A percentile compares a stretch with the other conserved stretches of the same genome.
Evolutionary conservation across 1,140 invertebrate species (phyloP).

Genomic region (Holotrichia oblita): DNA sequence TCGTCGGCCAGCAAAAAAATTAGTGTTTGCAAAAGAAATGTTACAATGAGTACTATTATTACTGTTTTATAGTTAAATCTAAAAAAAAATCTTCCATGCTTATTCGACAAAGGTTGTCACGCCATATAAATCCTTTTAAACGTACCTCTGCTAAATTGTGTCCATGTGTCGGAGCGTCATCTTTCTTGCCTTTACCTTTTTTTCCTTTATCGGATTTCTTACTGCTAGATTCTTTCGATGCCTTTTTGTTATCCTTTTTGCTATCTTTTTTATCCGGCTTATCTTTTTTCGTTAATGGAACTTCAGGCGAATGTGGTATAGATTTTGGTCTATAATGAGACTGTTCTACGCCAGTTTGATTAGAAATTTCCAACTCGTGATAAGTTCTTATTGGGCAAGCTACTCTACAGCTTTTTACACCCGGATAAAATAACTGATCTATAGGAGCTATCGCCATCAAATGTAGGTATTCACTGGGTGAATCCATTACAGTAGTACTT

Average conservation of each 20-base stretch:
- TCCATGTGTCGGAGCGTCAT: conserved; percentile 44
- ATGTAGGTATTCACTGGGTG: conserved; percentile 46
- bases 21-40: no score
- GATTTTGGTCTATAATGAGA: conserved; percentile 54
- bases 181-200: conserved; percentile 47
- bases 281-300: neutral
- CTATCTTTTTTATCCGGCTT: neutral
- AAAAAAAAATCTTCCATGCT: no score
- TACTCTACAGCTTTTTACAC: conserved; percentile 49
- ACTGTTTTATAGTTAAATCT: no score
- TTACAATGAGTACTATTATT: no score
- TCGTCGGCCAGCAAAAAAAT: no score
- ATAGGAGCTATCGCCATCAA: conserved; percentile 54
- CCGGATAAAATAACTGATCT: conserved; percentile 52
- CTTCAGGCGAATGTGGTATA: conserved; percentile 35
- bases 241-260: neutral
- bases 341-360: conserved; percentile 47
- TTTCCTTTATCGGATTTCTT: conserved; percentile 19
- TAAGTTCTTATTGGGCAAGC: conserved; percentile 54
- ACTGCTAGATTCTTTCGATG: conserved; percentile 18
- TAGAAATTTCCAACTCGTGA: conserved; percentile 49
- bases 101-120: no score
- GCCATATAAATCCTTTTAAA: no score
- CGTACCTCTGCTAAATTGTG: conserved; percentile 30
- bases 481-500: conserved; percentile 18